Percentiles rank a stretch among this genome's conserved stretches.
Conservation (phyloP, 2,797 vertebrate species). For the Fundulus diaphanus region DNA sequence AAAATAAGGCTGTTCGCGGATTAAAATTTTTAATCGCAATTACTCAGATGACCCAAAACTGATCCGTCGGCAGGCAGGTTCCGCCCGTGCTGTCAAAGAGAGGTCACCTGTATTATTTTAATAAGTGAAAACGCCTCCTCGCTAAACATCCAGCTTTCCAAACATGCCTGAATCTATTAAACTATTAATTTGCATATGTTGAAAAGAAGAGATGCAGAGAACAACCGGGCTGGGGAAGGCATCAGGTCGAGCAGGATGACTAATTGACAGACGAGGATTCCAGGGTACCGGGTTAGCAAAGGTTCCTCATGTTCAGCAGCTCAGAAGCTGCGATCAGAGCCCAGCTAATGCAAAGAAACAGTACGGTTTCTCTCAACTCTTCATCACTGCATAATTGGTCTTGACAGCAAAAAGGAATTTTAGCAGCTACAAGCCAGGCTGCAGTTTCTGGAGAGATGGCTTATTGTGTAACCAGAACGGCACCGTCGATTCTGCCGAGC, state of each 20-base stretch:
- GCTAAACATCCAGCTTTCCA: background rate
- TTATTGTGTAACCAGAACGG: conserved; percentile 1
- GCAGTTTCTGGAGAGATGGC: background rate
- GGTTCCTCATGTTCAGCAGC: background rate
- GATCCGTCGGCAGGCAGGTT: background rate
- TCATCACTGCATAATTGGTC: background rate
- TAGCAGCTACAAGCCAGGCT: background rate
- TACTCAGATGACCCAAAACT: background rate
- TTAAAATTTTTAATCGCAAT: conserved; percentile 13
- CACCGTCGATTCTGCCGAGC: background rate
- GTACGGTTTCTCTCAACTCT: background rate
- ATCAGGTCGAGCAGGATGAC: background rate
- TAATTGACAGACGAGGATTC: background rate
- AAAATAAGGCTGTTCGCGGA: conserved; percentile 6
- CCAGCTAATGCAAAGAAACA: background rate
- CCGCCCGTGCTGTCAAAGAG: background rate
- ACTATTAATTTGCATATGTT: background rate
- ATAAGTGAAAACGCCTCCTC: background rate
- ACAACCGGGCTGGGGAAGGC: background rate
- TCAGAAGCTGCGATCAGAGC: background rate
- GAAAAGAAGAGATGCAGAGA: background rate
- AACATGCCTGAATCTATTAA: background rate
- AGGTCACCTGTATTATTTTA: background rate
- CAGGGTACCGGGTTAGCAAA: background rate
- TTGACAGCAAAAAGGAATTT: background rate